Percentiles rank a stretch among this genome's conserved stretches.
Evolutionary conservation across 2,797 vertebrate genomes (phyloP).

Genomic region (Bothrops alternatus): DNA sequence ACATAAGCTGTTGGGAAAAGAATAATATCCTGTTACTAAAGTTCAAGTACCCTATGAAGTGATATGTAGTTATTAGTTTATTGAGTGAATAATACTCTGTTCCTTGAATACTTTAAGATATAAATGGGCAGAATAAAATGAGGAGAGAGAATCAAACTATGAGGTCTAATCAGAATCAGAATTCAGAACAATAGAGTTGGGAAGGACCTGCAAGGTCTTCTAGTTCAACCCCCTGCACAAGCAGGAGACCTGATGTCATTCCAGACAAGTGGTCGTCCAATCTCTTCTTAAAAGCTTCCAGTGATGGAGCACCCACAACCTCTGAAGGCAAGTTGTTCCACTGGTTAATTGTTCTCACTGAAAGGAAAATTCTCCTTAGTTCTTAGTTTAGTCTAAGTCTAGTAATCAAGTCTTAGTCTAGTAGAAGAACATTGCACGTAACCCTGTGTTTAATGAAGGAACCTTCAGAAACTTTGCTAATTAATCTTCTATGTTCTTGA

Average conservation of each 20-base stretch:
- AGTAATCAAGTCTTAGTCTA: background rate
- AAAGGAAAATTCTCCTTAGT: background rate
- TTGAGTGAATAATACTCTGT: background rate
- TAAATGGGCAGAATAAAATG: background rate
- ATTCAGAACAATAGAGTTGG: background rate
- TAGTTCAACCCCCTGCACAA: background rate
- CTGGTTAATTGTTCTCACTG: background rate
- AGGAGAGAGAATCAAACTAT: background rate
- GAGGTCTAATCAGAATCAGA: background rate
- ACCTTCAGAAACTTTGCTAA: background rate
- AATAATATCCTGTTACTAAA: background rate
- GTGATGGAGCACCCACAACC: background rate
- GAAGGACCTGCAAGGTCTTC: background rate
- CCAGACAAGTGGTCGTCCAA: background rate
- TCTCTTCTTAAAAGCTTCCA: background rate
- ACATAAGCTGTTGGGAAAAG: background rate
- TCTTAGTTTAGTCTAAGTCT: background rate
- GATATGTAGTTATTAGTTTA: background rate
- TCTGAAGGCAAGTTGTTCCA: background rate
- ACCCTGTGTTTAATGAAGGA: background rate
- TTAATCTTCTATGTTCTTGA: background rate
- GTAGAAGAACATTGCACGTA: background rate
- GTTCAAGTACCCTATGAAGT: background rate
- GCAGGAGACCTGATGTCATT: background rate
- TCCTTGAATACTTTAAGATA: background rate